Evolutionary conservation across 30 jellyfish, hydroid and myxozoan species (phyloP).

Genomic region (Chironex yamaguchii): DNA sequence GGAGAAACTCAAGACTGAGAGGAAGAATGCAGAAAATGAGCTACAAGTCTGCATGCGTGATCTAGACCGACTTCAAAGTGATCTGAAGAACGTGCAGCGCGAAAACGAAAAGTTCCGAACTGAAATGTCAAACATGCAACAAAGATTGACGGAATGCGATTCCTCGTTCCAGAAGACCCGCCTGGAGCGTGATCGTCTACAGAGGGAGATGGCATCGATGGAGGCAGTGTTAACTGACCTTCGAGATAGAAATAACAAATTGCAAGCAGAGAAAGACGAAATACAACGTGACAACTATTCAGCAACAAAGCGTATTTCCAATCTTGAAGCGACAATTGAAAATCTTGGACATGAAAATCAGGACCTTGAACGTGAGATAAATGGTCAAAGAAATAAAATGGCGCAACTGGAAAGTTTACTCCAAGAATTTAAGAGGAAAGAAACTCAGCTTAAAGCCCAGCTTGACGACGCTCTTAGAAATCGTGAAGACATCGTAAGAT

Average conservation of each 20-base stretch:
- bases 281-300: constrained; percentile 81
- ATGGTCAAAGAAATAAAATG: constrained; percentile 44
- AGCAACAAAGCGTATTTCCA: constrained; percentile 69
- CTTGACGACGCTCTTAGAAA: constrained; percentile 92
- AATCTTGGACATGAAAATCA: constrained; percentile 80
- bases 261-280: constrained; percentile 94
- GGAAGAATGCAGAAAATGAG: constrained; percentile 88
- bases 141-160: constrained; percentile 79
- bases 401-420: constrained; percentile 80
- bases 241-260: constrained; percentile 86
- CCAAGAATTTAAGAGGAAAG: constrained; percentile 87
- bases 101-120: constrained; percentile 82
- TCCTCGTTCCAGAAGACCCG: constrained; percentile 72
- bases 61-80: constrained; percentile 81
- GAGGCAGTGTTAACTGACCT: constrained; percentile 85
- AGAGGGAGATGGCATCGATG: constrained; percentile 71
- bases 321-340: constrained; percentile 85
- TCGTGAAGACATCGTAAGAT: constrained; percentile 92
- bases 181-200: constrained; percentile 82
- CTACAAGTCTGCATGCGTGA: constrained; percentile 86
- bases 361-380: constrained; percentile 87
- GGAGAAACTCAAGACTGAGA: constrained; percentile 87
- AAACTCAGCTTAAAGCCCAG: constrained; percentile 85
- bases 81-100: constrained; percentile 64
- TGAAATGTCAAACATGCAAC: constrained; percentile 66